phyloP scores from a whole-genome alignment of 2,113 vertebrate genomes.

The Urocynchramus pylzowi region DNA sequence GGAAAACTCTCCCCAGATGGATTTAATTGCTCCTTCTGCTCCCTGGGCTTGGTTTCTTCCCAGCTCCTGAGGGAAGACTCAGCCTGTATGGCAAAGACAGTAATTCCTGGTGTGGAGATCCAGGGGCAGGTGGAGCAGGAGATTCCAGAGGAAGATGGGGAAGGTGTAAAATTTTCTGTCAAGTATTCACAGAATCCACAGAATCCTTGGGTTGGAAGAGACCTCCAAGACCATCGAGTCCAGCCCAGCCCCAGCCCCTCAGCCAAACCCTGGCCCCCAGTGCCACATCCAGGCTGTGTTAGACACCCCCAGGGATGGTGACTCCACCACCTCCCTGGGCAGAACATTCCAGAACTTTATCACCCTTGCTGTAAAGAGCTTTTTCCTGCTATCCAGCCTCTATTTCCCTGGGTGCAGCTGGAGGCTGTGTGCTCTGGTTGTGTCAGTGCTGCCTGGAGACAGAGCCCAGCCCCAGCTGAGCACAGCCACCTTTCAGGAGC shows the following conservation, averaged over 20 bases:
- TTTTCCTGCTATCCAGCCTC: too few relatives aligned
- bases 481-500: too few relatives aligned
- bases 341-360: too few relatives aligned
- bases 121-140: neutral
- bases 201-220: neutral
- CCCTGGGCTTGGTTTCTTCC: neutral
- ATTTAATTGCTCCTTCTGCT: slow-evolving; percentile 50
- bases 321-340: too few relatives aligned
- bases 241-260: neutral
- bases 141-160: neutral
- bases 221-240: neutral
- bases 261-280: neutral
- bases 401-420: too few relatives aligned
- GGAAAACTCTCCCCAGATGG: slow-evolving; percentile 56
- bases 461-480: too few relatives aligned
- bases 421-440: too few relatives aligned
- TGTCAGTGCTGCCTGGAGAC: too few relatives aligned
- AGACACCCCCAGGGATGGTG: too few relatives aligned
- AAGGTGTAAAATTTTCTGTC: neutral
- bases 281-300: too few relatives aligned
- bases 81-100: neutral
- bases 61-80: neutral
- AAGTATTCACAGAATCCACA: neutral
- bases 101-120: neutral
- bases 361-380: too few relatives aligned